Conservation (phyloP, 2,888 invertebrate species). For the Cosmorhoe ocellata region DNA sequence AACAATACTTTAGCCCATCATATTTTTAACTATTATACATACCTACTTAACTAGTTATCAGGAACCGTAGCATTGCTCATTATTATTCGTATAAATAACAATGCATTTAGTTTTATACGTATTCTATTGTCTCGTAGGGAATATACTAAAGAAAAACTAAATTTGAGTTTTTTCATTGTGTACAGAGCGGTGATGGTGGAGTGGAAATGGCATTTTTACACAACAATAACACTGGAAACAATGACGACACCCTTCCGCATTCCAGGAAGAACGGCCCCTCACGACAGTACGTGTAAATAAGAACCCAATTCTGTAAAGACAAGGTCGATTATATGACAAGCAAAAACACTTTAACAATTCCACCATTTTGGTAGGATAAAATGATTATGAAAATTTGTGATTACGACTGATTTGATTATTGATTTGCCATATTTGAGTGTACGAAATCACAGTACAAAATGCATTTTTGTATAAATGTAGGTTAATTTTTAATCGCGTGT, state of each 20-base stretch:
- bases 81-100: too few relatives aligned
- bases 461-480: constrained; percentile 41
- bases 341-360: constrained; percentile 4
- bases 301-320: constrained; percentile 9
- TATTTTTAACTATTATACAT: neutral
- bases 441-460: constrained; percentile 65
- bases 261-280: constrained; percentile 69
- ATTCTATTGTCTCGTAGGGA: too few relatives aligned
- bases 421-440: constrained; percentile 52
- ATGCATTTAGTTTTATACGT: too few relatives aligned
- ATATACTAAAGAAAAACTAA: too few relatives aligned
- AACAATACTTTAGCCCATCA: constrained; percentile 37
- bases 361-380: constrained; percentile 47
- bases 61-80: too few relatives aligned
- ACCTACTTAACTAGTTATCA: too few relatives aligned
- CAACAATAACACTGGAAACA: constrained; percentile 83
- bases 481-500: constrained; percentile 23
- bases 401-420: constrained; percentile 34
- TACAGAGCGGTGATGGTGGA: constrained; percentile 67
- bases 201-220: constrained; percentile 88
- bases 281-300: constrained; percentile 66
- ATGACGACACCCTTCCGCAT: constrained; percentile 67
- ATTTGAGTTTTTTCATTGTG: constrained; percentile 23
- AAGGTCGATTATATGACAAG: constrained; percentile 12
- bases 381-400: constrained; percentile 45